Evolutionary conservation across 2,113 vertebrate genomes (phyloP), one percentile per base, ranked within the genome.

Genomic region (Rana temporaria): DNA sequence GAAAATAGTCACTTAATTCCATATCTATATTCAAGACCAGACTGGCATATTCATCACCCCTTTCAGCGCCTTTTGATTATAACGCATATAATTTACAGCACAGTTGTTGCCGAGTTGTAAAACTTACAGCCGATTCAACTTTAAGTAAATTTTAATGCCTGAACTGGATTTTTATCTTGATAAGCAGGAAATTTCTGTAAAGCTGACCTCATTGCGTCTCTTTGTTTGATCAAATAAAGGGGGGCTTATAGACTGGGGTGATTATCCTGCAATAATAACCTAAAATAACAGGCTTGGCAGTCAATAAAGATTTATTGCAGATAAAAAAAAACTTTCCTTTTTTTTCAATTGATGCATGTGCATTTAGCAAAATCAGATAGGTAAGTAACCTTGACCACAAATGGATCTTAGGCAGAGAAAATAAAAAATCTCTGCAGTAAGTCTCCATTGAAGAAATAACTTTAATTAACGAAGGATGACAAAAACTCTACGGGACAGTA

Each of bases 231-330:
- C 73, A 90, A 90, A 91, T 89, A 90, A 90, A 89, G 85, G 92
- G 80, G 78, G 86, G 76, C 85, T 92, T 92, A 53, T 91, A 88
- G 66, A 90, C 84, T 86, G 88, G 0, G 0, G 79, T 89, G 92
- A 91, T 92, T 92, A 91, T 85, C 73, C 87, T 57, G 88, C 86
- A 91, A 93, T 93, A 91, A 88, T 88, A 89, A 86, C 82, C 85
- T 93, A 86, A 90, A 86, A 88, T 89, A 91, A 88, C 85, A 89
- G 90, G 88, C 87, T 90, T 81, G 68, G 56, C 85, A 88, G 86
- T 82, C 88, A 89, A 86, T 87, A 76, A 91, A 73, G 85, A 82
- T 86, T 86, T 59, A 77, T 69, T 90, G 86, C 88, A 89, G 84
- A 90, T 88, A 86, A 91, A n/a, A 59, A 68, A 20, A 34, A 18